These are phyloP conservation scores for Megamerina dolium DNA, from an alignment of 2,888 invertebrate genomes.

Conservation along the genomic window DNA sequence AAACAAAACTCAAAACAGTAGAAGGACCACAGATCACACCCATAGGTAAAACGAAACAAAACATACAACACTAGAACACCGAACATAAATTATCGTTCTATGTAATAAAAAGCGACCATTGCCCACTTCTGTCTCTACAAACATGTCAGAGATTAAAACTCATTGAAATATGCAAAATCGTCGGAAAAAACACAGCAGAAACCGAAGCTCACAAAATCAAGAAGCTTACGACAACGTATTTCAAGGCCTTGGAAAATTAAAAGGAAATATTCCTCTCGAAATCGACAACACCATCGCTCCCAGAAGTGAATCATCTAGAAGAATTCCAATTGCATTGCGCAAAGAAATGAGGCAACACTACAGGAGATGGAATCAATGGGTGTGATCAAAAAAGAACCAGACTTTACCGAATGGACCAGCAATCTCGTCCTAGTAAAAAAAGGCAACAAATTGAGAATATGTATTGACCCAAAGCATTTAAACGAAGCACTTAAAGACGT, in stretches of 20 bases:
- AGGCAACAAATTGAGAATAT: background rate
- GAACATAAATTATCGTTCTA: slow-evolving; percentile 1
- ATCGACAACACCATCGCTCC: background rate
- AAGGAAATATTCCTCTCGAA: too few relatives aligned
- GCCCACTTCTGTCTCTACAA: too few relatives aligned
- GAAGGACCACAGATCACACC: slow-evolving; percentile 2
- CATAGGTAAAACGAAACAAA: slow-evolving; percentile 2
- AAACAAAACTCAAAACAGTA: slow-evolving; percentile 1
- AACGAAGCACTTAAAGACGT: background rate
- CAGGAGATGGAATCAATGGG: background rate
- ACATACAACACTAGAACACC: background rate
- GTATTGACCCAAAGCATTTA: background rate
- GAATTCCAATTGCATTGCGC: background rate
- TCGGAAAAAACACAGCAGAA: too few relatives aligned
- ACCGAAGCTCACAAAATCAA: too few relatives aligned
- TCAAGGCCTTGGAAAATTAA: too few relatives aligned
- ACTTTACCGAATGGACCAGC: background rate
- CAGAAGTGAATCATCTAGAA: background rate
- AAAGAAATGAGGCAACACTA: background rate
- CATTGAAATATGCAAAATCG: too few relatives aligned
- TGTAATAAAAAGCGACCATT: background rate
- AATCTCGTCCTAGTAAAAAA: background rate
- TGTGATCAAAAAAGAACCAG: background rate
- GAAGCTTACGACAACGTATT: too few relatives aligned
- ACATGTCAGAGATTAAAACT: too few relatives aligned